phyloP scores from a whole-genome alignment of 2,888 invertebrate species.

The Chalcosyrphus nemorum region DNA sequence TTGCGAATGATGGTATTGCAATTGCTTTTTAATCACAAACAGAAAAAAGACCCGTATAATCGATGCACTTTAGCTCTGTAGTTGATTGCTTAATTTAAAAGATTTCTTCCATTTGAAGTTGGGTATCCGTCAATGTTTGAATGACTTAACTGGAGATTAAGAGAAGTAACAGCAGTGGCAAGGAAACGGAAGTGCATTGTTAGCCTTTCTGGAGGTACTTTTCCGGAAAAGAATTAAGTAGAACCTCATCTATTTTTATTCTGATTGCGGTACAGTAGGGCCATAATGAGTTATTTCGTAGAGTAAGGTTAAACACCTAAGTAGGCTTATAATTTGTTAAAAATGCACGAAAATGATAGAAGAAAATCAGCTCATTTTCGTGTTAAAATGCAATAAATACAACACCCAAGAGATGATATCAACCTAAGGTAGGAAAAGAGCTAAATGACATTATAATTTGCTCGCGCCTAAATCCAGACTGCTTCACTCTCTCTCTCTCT shows the following conservation, averaged over 20 bases:
- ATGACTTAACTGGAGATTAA: not conserved
- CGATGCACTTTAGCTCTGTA: constrained; percentile 13
- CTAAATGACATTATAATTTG: too few relatives aligned
- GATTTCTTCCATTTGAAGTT: not conserved
- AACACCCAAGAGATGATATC: too few relatives aligned
- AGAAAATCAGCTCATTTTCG: too few relatives aligned
- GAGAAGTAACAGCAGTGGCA: not conserved
- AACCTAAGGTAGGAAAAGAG: too few relatives aligned
- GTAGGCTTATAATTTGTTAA: not conserved
- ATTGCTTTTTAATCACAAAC: constrained; percentile 48
- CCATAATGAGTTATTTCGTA: not conserved
- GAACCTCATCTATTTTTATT: not conserved
- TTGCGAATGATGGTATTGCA: constrained; percentile 54
- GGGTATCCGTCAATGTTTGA: not conserved
- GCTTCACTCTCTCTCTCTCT: too few relatives aligned
- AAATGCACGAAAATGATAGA: not conserved
- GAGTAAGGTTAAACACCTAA: not conserved
- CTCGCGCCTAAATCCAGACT: too few relatives aligned
- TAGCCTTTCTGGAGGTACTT: not conserved
- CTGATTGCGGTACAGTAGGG: not conserved
- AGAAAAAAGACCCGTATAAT: constrained; percentile 51
- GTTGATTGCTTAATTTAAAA: constrained; percentile 44
- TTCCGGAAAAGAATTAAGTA: not conserved
- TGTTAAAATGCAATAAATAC: too few relatives aligned
- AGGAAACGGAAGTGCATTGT: not conserved